Percentiles rank a stretch among this genome's conserved stretches.
These are phyloP conservation scores for Coleophora flavipennella DNA, from an alignment of 2,888 invertebrate genomes.

Conservation along the genomic window DNA sequence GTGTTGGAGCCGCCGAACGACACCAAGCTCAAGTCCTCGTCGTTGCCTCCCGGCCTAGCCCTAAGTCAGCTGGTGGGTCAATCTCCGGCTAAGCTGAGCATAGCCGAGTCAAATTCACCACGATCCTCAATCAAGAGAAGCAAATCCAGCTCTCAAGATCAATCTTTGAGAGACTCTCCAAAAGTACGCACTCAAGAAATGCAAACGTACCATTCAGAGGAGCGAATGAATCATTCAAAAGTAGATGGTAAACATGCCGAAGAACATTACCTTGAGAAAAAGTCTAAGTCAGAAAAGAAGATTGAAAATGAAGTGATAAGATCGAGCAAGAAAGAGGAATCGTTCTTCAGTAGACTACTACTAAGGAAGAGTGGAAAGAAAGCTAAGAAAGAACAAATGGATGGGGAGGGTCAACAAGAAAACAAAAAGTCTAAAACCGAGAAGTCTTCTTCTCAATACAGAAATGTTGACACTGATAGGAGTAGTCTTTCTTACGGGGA, in stretches of 20 bases:
- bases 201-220: constrained; percentile 42
- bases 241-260: constrained; percentile 54
- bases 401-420: constrained; percentile 53
- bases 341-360: constrained; percentile 78
- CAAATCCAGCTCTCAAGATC: constrained; percentile 66
- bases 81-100: constrained; percentile 66
- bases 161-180: constrained; percentile 48
- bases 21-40: constrained; percentile 75
- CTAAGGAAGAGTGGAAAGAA: constrained; percentile 81
- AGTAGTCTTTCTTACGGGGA: constrained; percentile 30
- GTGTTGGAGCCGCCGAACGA: constrained; percentile 60
- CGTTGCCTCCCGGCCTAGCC: constrained; percentile 75
- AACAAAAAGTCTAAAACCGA: constrained; percentile 54
- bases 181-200: constrained; percentile 33
- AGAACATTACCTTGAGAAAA: constrained; percentile 64
- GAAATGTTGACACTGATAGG: constrained; percentile 46
- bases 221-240: constrained; percentile 45
- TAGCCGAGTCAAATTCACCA: constrained; percentile 54
- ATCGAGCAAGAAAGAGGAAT: constrained; percentile 69
- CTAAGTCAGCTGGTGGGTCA: constrained; percentile 63
- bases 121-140: constrained; percentile 63
- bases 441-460: constrained; percentile 45
- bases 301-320: constrained; percentile 62
- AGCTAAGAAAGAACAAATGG: constrained; percentile 71
- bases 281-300: constrained; percentile 63